Conservation (phyloP, 2,888 invertebrate species). For the Uloborus plumipes region DNA sequence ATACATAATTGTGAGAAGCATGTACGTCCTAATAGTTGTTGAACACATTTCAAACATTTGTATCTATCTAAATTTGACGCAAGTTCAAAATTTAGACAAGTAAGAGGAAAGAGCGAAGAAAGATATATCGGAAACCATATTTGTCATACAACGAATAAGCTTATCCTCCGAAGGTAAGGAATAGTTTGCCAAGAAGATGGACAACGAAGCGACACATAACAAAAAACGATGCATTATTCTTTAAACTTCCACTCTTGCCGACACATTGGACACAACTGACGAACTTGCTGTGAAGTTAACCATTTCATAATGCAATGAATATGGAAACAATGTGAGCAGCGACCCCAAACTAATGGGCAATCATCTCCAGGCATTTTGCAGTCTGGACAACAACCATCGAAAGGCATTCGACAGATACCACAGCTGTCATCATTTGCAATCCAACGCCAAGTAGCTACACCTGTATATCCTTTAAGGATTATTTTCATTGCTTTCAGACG, state of each 20-base stretch:
- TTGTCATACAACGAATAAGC: too few species aligned
- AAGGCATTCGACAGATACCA: slow-evolving; percentile 98
- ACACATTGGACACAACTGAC: slow-evolving; percentile 84
- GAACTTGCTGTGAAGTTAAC: slow-evolving; percentile 83
- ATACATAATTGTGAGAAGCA: too few species aligned
- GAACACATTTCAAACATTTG: too few species aligned
- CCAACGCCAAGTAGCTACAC: slow-evolving; percentile 99
- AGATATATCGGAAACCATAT: too few species aligned
- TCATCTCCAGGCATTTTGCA: slow-evolving; percentile 98
- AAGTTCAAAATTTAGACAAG: too few species aligned
- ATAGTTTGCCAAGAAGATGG: too few species aligned
- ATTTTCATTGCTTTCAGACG: slow-evolving; percentile 33
- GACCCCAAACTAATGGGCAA: slow-evolving; percentile 98
- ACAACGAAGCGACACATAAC: too few species aligned
- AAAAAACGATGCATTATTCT: slow-evolving; percentile 72
- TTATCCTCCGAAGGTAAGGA: too few species aligned
- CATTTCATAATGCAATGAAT: slow-evolving; percentile 99
- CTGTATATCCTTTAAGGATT: slow-evolving; percentile 79
- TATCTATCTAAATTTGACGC: too few species aligned
- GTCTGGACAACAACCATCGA: slow-evolving; percentile 98
- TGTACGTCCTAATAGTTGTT: too few species aligned
- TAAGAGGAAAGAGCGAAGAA: too few species aligned
- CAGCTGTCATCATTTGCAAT: slow-evolving; percentile 99
- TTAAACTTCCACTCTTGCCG: slow-evolving; percentile 99
- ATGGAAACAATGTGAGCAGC: slow-evolving; percentile 99